A percentile compares a stretch with the other conserved stretches of the same genome.
phyloP scores from a whole-genome alignment of 2,113 vertebrate genomes.

The Ctenodactylus gundi region DNA sequence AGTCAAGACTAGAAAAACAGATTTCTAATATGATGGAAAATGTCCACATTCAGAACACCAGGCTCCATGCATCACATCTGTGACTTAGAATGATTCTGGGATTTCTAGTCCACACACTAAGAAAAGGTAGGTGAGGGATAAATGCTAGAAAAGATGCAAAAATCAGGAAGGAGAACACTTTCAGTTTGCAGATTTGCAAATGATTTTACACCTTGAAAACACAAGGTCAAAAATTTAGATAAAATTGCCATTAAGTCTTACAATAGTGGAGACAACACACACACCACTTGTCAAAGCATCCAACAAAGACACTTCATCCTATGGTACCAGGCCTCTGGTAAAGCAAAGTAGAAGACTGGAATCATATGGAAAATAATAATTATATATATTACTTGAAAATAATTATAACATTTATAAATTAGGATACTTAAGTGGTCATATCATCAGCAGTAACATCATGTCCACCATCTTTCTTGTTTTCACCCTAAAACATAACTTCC shows the following conservation, averaged over 20 bases:
- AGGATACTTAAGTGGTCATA: background rate
- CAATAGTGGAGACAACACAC: background rate
- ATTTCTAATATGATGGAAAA: constrained; percentile 15
- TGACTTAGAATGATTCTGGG: background rate
- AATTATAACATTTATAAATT: too few species aligned
- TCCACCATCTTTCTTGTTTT: background rate
- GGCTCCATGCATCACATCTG: background rate
- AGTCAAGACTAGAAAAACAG: background rate
- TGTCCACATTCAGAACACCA: background rate
- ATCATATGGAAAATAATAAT: background rate
- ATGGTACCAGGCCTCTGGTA: background rate
- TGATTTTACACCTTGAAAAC: background rate
- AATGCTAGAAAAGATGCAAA: background rate
- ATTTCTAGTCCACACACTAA: background rate
- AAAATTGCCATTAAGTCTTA: background rate
- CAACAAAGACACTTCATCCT: background rate
- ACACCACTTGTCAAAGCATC: background rate
- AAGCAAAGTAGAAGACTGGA: background rate
- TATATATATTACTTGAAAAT: too few species aligned
- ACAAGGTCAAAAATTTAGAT: background rate
- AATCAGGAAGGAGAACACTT: background rate
- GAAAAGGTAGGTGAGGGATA: background rate
- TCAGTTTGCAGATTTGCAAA: background rate
- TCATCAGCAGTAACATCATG: background rate
- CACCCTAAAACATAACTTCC: background rate